phyloP scores from a whole-genome alignment of 1,140 invertebrate genomes.

The Chlorops oryzae region DNA sequence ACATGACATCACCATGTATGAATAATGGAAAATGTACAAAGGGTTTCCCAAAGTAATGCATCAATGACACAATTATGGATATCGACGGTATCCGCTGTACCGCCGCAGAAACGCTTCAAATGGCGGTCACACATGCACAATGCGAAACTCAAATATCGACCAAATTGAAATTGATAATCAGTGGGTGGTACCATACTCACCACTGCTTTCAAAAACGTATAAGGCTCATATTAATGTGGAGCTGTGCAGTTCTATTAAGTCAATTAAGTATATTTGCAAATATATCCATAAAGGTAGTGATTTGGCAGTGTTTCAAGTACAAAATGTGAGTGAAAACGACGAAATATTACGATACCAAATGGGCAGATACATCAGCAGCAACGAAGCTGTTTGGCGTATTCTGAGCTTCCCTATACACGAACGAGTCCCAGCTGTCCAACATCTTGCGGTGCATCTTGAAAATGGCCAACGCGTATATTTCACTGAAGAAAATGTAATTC shows the following conservation, averaged over 20 bases:
- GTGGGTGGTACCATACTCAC: constrained; percentile 35
- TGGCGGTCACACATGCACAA: constrained; percentile 23
- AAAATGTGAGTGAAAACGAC: constrained; percentile 12
- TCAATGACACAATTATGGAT: constrained; percentile 16
- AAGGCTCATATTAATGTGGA: constrained; percentile 37
- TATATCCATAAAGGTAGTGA: constrained; percentile 24
- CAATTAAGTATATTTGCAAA: constrained; percentile 35
- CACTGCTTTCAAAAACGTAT: constrained; percentile 25
- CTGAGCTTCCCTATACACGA: constrained; percentile 39
- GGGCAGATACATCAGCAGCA: constrained; percentile 48
- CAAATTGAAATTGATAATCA: constrained; percentile 24
- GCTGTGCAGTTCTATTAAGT: constrained; percentile 36
- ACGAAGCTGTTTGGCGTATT: constrained; percentile 48
- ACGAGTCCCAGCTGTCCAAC: constrained; percentile 38
- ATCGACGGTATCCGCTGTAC: constrained; percentile 48
- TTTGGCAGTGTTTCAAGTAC: constrained; percentile 40
- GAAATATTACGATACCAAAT: constrained; percentile 23
- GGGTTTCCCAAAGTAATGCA: constrained; percentile 21
- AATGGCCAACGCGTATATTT: too few relatives aligned
- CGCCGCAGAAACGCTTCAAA: constrained; percentile 16
- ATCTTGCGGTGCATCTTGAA: constrained; percentile 42
- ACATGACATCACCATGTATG: constrained; percentile 44
- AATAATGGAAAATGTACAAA: constrained; percentile 22
- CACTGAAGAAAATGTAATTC: constrained; percentile 8
- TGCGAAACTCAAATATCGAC: constrained; percentile 13